Conservation (phyloP, 1,140 invertebrate genomes). For the Drosophila suzukii region DNA sequence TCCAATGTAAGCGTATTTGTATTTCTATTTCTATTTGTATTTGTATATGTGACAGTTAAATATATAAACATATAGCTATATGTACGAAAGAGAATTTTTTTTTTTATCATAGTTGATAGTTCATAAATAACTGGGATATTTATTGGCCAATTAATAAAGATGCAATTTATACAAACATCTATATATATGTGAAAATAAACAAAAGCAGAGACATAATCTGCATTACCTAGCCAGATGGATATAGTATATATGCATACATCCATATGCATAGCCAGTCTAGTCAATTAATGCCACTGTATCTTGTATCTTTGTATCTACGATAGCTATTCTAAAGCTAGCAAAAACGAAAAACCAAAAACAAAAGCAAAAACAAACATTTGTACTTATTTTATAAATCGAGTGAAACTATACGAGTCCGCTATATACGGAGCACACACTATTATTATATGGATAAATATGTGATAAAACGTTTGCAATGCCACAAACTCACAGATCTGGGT, state of each 20-base stretch:
- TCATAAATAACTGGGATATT: slow-evolving; percentile 68
- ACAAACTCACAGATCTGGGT: slow-evolving; percentile 22
- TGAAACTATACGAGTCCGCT: slow-evolving; percentile 32
- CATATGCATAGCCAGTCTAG: slow-evolving; percentile 54
- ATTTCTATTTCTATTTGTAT: slow-evolving; percentile 41
- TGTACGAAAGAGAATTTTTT: slow-evolving; percentile 31
- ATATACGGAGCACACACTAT: slow-evolving; percentile 41
- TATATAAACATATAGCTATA: slow-evolving; percentile 27
- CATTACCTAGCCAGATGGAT: slow-evolving; percentile 62
- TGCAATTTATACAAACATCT: slow-evolving; percentile 64
- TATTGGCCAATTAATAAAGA: slow-evolving; percentile 80
- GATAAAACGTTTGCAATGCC: slow-evolving; percentile 58
- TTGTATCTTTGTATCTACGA: slow-evolving; percentile 64
- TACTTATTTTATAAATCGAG: slow-evolving; percentile 72
- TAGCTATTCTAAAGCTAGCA: slow-evolving; percentile 60
- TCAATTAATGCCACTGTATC: slow-evolving; percentile 70
- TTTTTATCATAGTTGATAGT: slow-evolving; percentile 68
- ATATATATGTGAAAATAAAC: slow-evolving; percentile 19
- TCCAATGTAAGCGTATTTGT: slow-evolving; percentile 59
- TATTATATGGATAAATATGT: slow-evolving; percentile 76
- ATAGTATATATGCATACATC: slow-evolving; percentile 19
- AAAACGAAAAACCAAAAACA: not conserved
- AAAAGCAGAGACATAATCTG: slow-evolving; percentile 35
- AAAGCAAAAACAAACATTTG: slow-evolving; percentile 46
- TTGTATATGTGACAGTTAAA: slow-evolving; percentile 44